These are phyloP conservation scores for Camponotus floridanus DNA, from an alignment of 1,140 invertebrate genomes.

Conservation along the genomic window DNA sequence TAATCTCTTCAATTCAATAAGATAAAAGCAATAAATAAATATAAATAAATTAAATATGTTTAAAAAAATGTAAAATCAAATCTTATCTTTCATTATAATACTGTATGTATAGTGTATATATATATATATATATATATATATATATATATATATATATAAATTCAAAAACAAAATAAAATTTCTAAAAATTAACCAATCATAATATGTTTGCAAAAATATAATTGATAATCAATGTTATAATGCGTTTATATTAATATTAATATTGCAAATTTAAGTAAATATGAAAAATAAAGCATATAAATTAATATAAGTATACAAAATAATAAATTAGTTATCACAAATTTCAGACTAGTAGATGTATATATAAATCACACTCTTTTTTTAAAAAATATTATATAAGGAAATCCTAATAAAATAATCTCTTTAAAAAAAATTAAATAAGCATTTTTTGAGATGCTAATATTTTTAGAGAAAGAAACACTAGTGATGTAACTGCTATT, in stretches of 20 bases:
- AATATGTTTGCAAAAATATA: conserved; percentile 5
- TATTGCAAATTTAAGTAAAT: conserved; percentile 24
- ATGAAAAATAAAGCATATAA: conserved; percentile 30
- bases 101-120: too few relatives aligned
- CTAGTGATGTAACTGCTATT: neutral
- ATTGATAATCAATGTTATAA: neutral
- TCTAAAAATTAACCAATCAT: conserved; percentile 24
- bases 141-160: neutral
- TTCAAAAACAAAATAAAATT: neutral
- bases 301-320: conserved; percentile 48
- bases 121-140: too few relatives aligned
- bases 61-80: neutral
- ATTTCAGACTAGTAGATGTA: conserved; percentile 26
- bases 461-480: neutral
- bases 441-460: neutral
- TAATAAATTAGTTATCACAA: conserved; percentile 43
- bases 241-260: neutral
- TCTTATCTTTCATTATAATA: neutral
- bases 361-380: neutral
- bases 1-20: neutral
- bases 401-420: conserved; percentile 7
- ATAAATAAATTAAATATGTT: conserved; percentile 24
- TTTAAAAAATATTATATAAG: conserved; percentile 7
- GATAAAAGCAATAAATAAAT: conserved; percentile 53
- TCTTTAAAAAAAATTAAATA: conserved; percentile 2